Evolutionary conservation across 35 echinoderm and acorn worm species (phyloP), one percentile per base, ranked within the genome.

Genomic region (Diadema setosum): DNA sequence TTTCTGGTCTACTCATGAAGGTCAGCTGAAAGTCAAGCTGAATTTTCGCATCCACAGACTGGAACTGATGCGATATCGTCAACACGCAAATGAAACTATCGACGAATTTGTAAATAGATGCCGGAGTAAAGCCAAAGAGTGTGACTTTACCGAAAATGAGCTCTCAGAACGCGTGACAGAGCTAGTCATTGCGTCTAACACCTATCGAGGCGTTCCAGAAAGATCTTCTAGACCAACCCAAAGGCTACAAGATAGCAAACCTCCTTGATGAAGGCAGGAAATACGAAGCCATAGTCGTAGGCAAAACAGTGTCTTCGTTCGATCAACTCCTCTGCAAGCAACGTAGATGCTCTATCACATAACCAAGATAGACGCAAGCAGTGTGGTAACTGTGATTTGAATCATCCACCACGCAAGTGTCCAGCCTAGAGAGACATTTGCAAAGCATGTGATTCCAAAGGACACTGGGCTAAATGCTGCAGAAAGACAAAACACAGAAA

Each of bases 401-500:
- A 4, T 4, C 65, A 70, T 33, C 65, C 24, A 31, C 65, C 65
- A 35, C 26, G 36, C 24, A 70, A 29, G 32, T 70, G 65, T 70
- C 65, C 65, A 70, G 65, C 65, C 65, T 70, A 31, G 14, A 70
- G 67, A 1, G 85, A 96, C 27, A 83, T 31, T 26, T 92, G 90
- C 80, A 87, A 92, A 12, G 15, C 44, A 42, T 92, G 84, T 50
- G 57, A 45, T 12, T 30, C 21, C 0, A 91, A 85, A 20, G 84
- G 84, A 9, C 90, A 96, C n/a, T 95, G 73, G 82, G 82, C 83
- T 14, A 86, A 82, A 65, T 21, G 40, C 8, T 95, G 88, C 20
- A 61, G 74, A n/a, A 86, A 31, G 88, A 87, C 3, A 42, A 52
- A n/a, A 86, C 40, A 63, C 57, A 55, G 37, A 57, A 39, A 32